phyloP scores from a whole-genome alignment of 1,140 invertebrate species.

The Caenorhabditis latens region DNA sequence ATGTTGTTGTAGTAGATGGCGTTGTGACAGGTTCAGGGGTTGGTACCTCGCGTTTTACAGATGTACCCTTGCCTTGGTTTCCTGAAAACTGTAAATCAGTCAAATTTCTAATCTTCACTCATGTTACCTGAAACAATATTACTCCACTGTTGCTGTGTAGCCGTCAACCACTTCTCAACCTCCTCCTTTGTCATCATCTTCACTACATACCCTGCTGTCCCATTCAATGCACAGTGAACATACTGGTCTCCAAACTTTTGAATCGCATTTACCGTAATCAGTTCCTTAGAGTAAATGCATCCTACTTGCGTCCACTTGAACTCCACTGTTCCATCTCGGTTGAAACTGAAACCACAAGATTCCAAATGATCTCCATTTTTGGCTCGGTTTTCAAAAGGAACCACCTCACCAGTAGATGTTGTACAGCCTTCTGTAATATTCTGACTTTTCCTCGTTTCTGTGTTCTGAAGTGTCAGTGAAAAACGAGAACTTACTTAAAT shows the following conservation, averaged over 20 bases:
- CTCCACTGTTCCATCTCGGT: slow-evolving; percentile 35
- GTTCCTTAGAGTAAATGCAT: slow-evolving; percentile 53
- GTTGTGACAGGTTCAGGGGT: background rate
- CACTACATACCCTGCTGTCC: slow-evolving; percentile 21
- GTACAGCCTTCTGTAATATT: slow-evolving; percentile 40
- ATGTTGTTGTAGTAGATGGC: slow-evolving; percentile 23
- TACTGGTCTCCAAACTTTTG: slow-evolving; percentile 40
- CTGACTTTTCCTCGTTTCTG: no score
- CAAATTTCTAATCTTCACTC: no score
- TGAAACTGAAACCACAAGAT: slow-evolving; percentile 49
- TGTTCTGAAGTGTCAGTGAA: background rate
- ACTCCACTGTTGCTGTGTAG: slow-evolving; percentile 20
- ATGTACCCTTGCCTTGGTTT: background rate
- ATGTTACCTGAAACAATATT: slow-evolving; percentile 29
- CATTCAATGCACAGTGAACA: slow-evolving; percentile 54
- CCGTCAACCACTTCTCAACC: slow-evolving; percentile 36
- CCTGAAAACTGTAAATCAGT: background rate
- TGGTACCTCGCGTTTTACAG: slow-evolving; percentile 23
- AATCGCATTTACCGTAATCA: slow-evolving; percentile 52
- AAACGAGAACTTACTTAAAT: slow-evolving; percentile 24
- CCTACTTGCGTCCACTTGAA: slow-evolving; percentile 46
- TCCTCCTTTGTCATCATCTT: slow-evolving; percentile 52
- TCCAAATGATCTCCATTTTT: slow-evolving; percentile 41
- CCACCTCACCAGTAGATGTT: background rate
- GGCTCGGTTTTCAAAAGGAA: slow-evolving; percentile 34